Evolutionary conservation across 2,113 vertebrate species (phyloP).

Genomic region (Eublepharis macularius): DNA sequence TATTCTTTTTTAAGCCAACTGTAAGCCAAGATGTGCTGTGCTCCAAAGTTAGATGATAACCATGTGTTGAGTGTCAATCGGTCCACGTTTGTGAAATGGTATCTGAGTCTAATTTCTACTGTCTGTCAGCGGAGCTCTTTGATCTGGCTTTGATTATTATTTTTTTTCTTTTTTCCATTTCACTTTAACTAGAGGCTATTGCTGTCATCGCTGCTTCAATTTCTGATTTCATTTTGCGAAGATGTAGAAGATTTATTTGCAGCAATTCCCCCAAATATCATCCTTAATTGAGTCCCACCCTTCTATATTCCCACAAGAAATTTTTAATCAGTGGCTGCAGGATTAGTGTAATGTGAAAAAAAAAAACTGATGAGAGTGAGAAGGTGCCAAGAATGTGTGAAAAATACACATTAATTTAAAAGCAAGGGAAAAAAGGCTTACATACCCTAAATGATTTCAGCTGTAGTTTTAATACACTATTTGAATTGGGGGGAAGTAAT

Average conservation of each 20-base stretch:
- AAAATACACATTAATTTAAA: conserved; percentile 53
- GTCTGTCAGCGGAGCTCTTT: conserved; percentile 76
- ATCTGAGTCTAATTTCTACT: conserved; percentile 82
- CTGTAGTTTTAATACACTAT: conserved; percentile 68
- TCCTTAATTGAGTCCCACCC: conserved; percentile 15
- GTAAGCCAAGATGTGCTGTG: conserved; percentile 65
- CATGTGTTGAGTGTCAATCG: conserved; percentile 72
- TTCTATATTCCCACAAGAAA: conserved; percentile 43
- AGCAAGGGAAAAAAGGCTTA: conserved; percentile 41
- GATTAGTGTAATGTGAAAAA: conserved; percentile 54
- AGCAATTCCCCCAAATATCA: conserved; percentile 56
- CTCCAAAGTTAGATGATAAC: conserved; percentile 75
- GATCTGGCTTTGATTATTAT: conserved; percentile 76
- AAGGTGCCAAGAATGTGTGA: conserved; percentile 24
- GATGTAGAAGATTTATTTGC: conserved; percentile 74
- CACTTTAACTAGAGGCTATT: conserved; percentile 77
- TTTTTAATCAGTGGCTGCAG: conserved; percentile 45
- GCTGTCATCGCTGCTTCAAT: conserved; percentile 68
- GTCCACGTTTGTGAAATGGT: conserved; percentile 68
- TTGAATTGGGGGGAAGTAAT: conserved; percentile 68
- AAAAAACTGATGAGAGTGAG: conserved; percentile 30
- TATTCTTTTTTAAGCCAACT: conserved; percentile 52
- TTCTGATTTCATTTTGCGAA: conserved; percentile 66
- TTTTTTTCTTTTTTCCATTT: conserved; percentile 74
- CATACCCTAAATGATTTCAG: conserved; percentile 72